Conservation (phyloP, 1,140 invertebrate species). For the Zaprionus vittiger region DNA sequence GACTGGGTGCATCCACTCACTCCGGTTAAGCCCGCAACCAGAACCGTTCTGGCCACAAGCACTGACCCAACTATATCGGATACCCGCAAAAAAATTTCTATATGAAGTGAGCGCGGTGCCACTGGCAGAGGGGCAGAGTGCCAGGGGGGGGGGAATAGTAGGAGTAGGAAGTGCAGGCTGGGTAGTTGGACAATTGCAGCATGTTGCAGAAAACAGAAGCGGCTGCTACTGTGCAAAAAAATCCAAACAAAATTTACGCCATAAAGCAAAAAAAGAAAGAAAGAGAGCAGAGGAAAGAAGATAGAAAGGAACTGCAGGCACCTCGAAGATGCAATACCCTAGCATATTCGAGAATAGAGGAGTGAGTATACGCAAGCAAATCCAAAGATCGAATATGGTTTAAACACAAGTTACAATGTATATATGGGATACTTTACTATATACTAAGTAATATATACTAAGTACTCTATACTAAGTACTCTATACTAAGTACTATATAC, state of each 20-base stretch:
- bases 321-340: constrained; percentile 2
- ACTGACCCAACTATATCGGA: constrained; percentile 84
- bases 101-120: constrained; percentile 20
- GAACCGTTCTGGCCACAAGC: constrained; percentile 84
- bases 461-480: not conserved
- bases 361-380: not conserved
- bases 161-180: constrained; percentile 10
- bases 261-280: constrained; percentile 55
- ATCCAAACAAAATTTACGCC: constrained; percentile 50
- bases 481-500: not conserved
- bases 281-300: constrained; percentile 10
- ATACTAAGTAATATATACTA: not conserved
- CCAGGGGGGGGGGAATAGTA: not conserved
- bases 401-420: no score
- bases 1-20: not conserved
- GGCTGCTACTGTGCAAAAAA: constrained; percentile 34
- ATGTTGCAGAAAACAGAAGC: constrained; percentile 48
- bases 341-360: not conserved
- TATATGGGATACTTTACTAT: no score
- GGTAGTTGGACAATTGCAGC: constrained; percentile 60
- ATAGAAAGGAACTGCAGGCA: not conserved
- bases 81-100: constrained; percentile 82
- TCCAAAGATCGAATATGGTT: not conserved
- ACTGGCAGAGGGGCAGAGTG: constrained; percentile 2
- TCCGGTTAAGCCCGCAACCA: constrained; percentile 63